A percentile compares a stretch with the other conserved stretches of the same genome.
Conservation (phyloP, 2,888 invertebrate genomes). For the Ctenicera cuprea region DNA sequence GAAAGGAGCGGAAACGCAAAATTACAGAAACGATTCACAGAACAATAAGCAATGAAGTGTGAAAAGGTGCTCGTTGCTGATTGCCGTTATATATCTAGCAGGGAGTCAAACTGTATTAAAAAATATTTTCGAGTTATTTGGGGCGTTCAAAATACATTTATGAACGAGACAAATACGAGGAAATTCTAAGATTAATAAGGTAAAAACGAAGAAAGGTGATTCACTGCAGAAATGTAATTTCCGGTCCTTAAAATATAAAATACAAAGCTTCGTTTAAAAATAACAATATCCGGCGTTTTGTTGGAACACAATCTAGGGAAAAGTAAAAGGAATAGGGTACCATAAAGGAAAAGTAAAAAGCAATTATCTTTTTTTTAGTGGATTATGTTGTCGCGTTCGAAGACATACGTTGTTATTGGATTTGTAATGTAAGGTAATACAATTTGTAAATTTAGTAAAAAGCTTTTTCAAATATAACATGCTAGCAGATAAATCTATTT, state of each 20-base stretch:
- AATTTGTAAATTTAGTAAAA: too few species aligned
- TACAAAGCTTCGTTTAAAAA: conserved; percentile 31
- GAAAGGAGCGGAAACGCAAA: neutral
- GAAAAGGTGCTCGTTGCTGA: neutral
- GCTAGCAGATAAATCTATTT: too few species aligned
- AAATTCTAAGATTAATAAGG: conserved; percentile 26
- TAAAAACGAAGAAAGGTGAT: conserved; percentile 23
- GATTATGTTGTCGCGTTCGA: neutral
- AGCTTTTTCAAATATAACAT: too few species aligned
- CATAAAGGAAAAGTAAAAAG: conserved; percentile 17
- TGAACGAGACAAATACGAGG: conserved; percentile 6
- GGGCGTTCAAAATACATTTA: too few species aligned
- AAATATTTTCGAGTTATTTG: neutral
- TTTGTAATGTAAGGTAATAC: too few species aligned
- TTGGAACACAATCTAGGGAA: conserved; percentile 20
- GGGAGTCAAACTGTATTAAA: neutral
- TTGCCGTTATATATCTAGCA: too few species aligned
- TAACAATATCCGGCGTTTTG: conserved; percentile 36
- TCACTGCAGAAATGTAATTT: conserved; percentile 29
- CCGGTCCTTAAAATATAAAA: conserved; percentile 19
- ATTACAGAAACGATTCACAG: neutral
- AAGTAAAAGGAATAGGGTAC: neutral
- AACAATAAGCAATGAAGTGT: conserved; percentile 7
- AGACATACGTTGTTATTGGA: neutral
- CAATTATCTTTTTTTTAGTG: conserved; percentile 12